Base-by-base conservation (phyloP, 2,888 invertebrate species). In the Rhyacophila evoluta region DNA sequence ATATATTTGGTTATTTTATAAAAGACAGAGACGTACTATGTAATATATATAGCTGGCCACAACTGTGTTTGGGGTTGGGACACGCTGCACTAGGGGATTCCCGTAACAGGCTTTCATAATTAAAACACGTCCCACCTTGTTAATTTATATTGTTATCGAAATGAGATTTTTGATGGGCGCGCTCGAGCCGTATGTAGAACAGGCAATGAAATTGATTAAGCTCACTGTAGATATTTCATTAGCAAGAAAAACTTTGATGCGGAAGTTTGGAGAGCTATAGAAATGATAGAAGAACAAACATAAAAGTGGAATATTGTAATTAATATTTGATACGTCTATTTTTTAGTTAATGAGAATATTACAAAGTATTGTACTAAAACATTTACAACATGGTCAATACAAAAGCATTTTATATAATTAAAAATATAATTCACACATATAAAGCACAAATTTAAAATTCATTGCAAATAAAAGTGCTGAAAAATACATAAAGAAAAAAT, bases 121-220 rank as follows among this genome's bases (percentile, higher is more conserved):
- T 37, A 72, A 33, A 72, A 25, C 72, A 72, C 72, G 72, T 72
- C 33, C 33, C 33, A 72, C 37, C 36, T 72, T 72, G 72, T 72
- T 37, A 33, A 37, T 36, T 72, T 72, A 72, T 72, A 72, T 36
- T 72, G 72, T 72, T 33, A 72, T 72, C 72, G 72, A 72, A 72
- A 72, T 72, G 72, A 36, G 37, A 72, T 36, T 72, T 72, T 72
- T 37, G 72, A 72, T 55, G 15, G 72, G 72, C n/a, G 33, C 28
- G 69, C 69, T 69, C 28, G n/a, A n/a, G 69, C 69, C n/a, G 69
- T 55, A 25, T 55, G 55, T 55, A 55, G 19, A 55, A 55, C 55
- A 19, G 55, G 55, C 15, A 55, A 55, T 55, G 55, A 55, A 55
- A 55, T 55, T 55, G 55, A 55, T 55, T 19, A 55, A 55, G 55